Conservation (phyloP, 2,888 invertebrate species). For the Orthosia gothica region DNA sequence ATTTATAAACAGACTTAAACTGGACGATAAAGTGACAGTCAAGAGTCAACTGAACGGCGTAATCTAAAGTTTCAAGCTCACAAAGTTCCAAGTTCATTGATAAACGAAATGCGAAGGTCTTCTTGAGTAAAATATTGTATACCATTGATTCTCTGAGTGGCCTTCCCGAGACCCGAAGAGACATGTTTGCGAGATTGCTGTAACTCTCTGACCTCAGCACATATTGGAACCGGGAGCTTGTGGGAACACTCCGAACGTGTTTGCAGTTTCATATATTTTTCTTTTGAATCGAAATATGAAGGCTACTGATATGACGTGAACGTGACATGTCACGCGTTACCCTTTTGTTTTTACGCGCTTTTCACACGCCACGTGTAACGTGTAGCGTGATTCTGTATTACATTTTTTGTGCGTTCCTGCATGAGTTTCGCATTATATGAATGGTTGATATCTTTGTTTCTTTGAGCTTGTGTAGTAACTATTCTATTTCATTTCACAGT, state of each 20-base stretch:
- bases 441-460: constrained; percentile 2
- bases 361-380: constrained; percentile 23
- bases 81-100: constrained; percentile 44
- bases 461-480: not conserved
- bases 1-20: constrained; percentile 23
- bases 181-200: constrained; percentile 59
- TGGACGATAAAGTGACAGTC: constrained; percentile 16
- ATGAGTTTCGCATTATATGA: constrained; percentile 6
- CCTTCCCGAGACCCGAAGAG: constrained; percentile 20
- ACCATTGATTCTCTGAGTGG: constrained; percentile 39
- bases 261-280: constrained; percentile 56
- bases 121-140: constrained; percentile 44
- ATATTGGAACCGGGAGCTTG: constrained; percentile 63
- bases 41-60: constrained; percentile 4
- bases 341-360: constrained; percentile 51
- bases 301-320: constrained; percentile 50
- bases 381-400: constrained; percentile 22
- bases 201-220: constrained; percentile 63
- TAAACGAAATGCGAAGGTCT: constrained; percentile 26
- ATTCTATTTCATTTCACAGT: not conserved
- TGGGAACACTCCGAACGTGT: constrained; percentile 51
- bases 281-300: constrained; percentile 56
- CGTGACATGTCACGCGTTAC: constrained; percentile 52
- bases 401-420: constrained; percentile 7
- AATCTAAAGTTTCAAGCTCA: constrained; percentile 33